Conservation (phyloP, 2,113 vertebrate genomes). For the Rhynchomys soricoides region DNA sequence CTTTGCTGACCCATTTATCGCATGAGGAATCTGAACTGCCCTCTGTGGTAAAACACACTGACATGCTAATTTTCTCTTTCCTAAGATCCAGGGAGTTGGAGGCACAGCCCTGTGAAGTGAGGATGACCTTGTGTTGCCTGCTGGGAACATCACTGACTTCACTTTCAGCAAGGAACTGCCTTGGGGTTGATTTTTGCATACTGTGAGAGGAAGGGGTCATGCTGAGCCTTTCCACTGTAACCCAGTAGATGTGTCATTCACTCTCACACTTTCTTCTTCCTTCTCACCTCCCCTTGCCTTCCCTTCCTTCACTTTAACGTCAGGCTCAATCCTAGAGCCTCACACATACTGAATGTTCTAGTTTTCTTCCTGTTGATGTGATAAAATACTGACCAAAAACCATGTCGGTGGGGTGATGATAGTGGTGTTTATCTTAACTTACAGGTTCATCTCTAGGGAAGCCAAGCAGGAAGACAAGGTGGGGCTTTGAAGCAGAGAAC, state of each 20-base stretch:
- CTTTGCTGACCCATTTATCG: background rate
- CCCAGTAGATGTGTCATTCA: background rate
- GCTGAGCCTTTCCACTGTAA: background rate
- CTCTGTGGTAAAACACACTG: background rate
- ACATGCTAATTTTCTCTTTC: background rate
- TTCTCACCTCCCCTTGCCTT: background rate
- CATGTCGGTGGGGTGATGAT: no score
- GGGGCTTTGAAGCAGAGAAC: background rate
- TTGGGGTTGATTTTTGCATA: background rate
- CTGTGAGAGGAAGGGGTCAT: background rate
- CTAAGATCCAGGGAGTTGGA: background rate
- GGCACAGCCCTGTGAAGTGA: background rate
- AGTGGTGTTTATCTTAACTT: background rate
- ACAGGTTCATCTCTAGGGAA: background rate
- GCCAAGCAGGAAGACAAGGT: background rate
- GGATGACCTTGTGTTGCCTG: background rate
- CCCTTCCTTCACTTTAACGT: no score
- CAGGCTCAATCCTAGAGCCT: background rate
- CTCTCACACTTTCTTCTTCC: no score
- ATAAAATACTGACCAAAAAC: background rate
- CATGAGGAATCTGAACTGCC: background rate
- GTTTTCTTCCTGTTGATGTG: background rate
- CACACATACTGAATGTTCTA: background rate
- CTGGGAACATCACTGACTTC: background rate
- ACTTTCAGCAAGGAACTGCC: background rate